These are phyloP conservation scores for Catocala sponsa DNA, from an alignment of 2,888 invertebrate species.

Conservation along the genomic window DNA sequence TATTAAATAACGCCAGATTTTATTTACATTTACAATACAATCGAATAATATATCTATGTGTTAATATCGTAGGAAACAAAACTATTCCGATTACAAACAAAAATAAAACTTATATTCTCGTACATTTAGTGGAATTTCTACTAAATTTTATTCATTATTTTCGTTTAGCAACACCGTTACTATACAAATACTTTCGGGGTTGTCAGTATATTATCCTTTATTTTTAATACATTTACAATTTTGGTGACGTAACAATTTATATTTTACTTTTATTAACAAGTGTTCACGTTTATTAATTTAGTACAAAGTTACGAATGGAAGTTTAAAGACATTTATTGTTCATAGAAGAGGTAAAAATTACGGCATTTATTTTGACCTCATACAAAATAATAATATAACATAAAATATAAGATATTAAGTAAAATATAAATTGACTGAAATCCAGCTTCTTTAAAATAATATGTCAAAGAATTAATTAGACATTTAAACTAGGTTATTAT, in stretches of 20 bases:
- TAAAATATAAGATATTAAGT: neutral
- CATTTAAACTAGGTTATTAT: neutral
- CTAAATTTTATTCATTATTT: constrained; percentile 12
- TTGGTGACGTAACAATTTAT: neutral
- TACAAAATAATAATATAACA: constrained; percentile 4
- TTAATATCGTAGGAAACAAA: constrained; percentile 48
- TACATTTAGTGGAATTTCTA: constrained; percentile 32
- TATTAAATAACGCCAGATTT: constrained; percentile 51
- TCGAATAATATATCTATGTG: constrained; percentile 42
- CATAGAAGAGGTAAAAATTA: neutral
- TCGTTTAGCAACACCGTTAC: constrained; percentile 25
- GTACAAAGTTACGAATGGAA: constrained; percentile 36
- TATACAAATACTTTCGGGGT: constrained; percentile 14
- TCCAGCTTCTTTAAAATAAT: neutral
- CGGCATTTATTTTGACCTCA: neutral
- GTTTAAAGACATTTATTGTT: constrained; percentile 13
- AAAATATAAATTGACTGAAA: neutral
- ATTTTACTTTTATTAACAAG: constrained; percentile 14
- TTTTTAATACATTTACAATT: constrained; percentile 4
- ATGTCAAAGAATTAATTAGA: neutral
- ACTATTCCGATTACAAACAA: constrained; percentile 31
- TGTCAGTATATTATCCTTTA: constrained; percentile 7
- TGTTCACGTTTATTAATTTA: constrained; percentile 14
- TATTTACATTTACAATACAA: constrained; percentile 54
- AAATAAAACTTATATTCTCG: constrained; percentile 24